Percentiles rank a stretch among this genome's conserved stretches.
Conservation (phyloP, 1,140 invertebrate species). For the Platorchestia sp. region DNA sequence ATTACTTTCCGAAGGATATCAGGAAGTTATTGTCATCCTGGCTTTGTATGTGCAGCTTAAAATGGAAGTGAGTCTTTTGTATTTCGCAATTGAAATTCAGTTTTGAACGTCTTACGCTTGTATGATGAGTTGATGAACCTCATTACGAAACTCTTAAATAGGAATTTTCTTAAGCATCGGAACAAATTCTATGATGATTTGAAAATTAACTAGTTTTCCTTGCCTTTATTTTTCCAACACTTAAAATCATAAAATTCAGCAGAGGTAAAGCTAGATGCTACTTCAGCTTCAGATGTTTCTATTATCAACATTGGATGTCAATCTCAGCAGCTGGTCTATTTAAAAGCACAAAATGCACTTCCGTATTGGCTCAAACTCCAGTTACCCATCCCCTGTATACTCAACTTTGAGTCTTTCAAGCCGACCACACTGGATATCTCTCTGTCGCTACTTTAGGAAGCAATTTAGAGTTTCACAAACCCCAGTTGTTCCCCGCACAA, state of each 20-base stretch:
- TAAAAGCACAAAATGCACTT: background rate
- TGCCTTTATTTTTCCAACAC: too few species aligned
- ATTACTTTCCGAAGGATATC: too few species aligned
- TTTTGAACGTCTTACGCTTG: too few species aligned
- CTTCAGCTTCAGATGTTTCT: background rate
- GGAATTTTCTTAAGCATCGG: background rate
- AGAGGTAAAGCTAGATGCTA: background rate
- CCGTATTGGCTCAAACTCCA: background rate
- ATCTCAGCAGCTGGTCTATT: background rate
- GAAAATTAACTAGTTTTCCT: background rate
- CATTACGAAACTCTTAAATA: background rate
- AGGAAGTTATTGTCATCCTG: too few species aligned
- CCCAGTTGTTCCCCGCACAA: background rate
- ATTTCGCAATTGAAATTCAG: too few species aligned
- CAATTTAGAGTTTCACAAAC: constrained; percentile 1
- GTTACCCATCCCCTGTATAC: background rate
- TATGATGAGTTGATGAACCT: background rate
- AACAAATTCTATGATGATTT: background rate
- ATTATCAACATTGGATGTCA: background rate
- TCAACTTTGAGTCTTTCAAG: background rate
- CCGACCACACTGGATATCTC: background rate
- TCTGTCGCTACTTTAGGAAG: background rate
- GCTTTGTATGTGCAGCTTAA: too few species aligned
- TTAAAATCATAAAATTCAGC: too few species aligned
- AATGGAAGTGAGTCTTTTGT: too few species aligned